Evolutionary conservation across 2,113 vertebrate genomes (phyloP).

Genomic region (Polypterus bichir): DNA sequence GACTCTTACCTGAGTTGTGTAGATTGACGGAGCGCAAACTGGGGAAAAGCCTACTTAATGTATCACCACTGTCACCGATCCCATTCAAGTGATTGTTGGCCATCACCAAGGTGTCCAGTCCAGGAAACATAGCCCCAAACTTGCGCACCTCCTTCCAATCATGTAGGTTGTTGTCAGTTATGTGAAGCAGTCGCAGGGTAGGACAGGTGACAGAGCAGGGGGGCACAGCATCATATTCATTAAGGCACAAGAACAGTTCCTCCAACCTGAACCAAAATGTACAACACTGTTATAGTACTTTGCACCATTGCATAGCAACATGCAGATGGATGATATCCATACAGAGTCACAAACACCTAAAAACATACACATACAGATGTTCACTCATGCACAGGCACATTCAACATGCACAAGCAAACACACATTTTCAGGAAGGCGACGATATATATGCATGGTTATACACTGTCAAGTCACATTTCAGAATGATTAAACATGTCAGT

Average conservation of each 20-base stretch:
- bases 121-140: slow-evolving; percentile 80
- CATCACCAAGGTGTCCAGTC: slow-evolving; percentile 72
- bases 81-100: slow-evolving; percentile 76
- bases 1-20: slow-evolving; percentile 81
- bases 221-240: slow-evolving; percentile 75
- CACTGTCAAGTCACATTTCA: too few relatives aligned
- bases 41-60: slow-evolving; percentile 70
- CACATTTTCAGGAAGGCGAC: too few relatives aligned
- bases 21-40: slow-evolving; percentile 86
- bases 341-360: too few relatives aligned
- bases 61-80: slow-evolving; percentile 68
- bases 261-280: slow-evolving; percentile 60
- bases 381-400: too few relatives aligned
- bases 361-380: too few relatives aligned
- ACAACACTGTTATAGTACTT: too few relatives aligned
- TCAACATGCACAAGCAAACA: too few relatives aligned
- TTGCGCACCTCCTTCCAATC: slow-evolving; percentile 88
- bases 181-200: slow-evolving; percentile 86
- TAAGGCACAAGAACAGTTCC: slow-evolving; percentile 97
- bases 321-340: too few relatives aligned
- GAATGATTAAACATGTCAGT: too few relatives aligned
- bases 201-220: slow-evolving; percentile 65
- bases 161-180: slow-evolving; percentile 89
- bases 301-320: too few relatives aligned
- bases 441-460: too few relatives aligned